Evolutionary conservation across 2,888 invertebrate species (phyloP), one percentile per base, ranked within the genome.

Genomic region (Chaitophorus viminalis): DNA sequence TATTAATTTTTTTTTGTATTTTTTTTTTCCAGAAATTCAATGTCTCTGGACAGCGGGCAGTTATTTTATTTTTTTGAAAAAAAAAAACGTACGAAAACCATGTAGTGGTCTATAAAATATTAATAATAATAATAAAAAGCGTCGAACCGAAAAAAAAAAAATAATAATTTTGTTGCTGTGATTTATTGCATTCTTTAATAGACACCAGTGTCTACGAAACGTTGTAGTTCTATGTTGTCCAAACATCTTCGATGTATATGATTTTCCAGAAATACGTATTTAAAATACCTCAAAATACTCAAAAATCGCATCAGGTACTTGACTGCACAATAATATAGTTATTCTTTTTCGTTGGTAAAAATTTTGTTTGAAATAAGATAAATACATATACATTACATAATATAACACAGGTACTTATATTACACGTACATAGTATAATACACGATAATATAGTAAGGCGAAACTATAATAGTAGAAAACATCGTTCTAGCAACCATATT

Each of bases 81-180:
- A n/a, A n/a, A 17, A 25, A 82, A 82, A 21, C 46, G 29, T 29
- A 79, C 17, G 3, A n/a, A 29, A 39, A 18, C 21, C n/a, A 9
- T n/a, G 21, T n/a, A 25, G 68, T 29, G n/a, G 39, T 60, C 60
- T 68, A 65, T 65, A 65, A 0, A 14, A 31, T 21, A 39, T 36
- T 17, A 18, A 29, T n/a, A n/a, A 39, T 36, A 46, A 70, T 31
- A 82, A 82, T 21, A 81, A 9, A 79, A 25, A 33, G 33, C 14
- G 0, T 31, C 31, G 29, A 39, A 68, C 18, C n/a, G 31, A 54
- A 68, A 39, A 29, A 39, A 81, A 31, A 46, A 68, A 18, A 11
- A 74, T 39, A 74, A 82, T 79, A 68, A 31, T 81, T 39, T 39
- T 72, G 46, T 72, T 52, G 46, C 72, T 33, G 82, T 82, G 82